Evolutionary conservation across 1,140 invertebrate species (phyloP).

Genomic region (Aphaenogaster floridana): DNA sequence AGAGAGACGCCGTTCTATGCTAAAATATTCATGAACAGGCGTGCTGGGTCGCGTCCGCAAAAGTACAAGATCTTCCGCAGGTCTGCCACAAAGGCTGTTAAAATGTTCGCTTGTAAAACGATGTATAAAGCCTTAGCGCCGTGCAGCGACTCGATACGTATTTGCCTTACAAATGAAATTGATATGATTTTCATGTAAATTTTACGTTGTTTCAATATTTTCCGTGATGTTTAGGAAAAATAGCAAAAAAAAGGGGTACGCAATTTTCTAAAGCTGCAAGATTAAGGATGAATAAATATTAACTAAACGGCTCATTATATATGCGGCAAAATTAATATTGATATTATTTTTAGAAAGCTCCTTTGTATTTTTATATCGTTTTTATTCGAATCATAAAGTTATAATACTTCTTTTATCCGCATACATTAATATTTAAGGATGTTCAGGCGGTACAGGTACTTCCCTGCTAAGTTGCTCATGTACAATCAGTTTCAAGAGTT

Average conservation of each 20-base stretch:
- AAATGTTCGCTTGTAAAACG: constrained; percentile 39
- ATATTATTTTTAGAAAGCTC: background rate
- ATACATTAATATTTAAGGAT: background rate
- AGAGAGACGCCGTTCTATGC: background rate
- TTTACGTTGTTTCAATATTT: constrained; percentile 23
- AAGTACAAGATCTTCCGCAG: constrained; percentile 29
- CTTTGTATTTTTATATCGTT: background rate
- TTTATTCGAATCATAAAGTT: background rate
- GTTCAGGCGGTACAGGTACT: too few relatives aligned
- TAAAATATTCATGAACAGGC: constrained; percentile 53
- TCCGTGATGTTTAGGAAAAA: background rate
- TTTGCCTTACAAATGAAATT: constrained; percentile 54
- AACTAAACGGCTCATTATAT: background rate
- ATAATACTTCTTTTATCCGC: background rate
- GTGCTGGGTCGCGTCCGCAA: background rate
- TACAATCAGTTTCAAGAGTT: too few relatives aligned
- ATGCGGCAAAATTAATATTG: background rate
- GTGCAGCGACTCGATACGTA: background rate
- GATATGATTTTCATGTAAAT: constrained; percentile 57
- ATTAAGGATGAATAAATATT: constrained; percentile 13
- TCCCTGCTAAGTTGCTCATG: too few relatives aligned
- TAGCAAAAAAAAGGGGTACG: background rate
- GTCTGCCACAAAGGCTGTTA: constrained; percentile 13
- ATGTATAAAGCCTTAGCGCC: background rate
- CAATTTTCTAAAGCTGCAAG: background rate